phyloP scores from a whole-genome alignment of 2,113 vertebrate genomes.

The Echinops telfairi region DNA sequence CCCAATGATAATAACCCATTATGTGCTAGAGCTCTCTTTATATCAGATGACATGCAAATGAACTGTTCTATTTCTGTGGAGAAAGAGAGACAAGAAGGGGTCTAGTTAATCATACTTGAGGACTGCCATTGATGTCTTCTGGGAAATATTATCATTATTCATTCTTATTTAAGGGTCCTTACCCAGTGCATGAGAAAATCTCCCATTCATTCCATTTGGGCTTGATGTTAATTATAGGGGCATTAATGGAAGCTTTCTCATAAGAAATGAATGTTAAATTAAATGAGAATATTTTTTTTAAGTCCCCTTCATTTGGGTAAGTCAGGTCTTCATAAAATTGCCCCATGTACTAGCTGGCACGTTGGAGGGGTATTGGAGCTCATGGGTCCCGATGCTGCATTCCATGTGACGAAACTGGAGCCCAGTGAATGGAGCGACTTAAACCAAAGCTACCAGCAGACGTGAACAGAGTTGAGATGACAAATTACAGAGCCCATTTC shows the following conservation, averaged over 20 bases:
- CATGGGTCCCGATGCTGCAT: background rate
- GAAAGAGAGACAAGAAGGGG: conserved; percentile 71
- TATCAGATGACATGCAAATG: conserved; percentile 81
- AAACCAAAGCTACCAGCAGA: background rate
- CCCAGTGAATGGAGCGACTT: background rate
- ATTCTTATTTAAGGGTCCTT: conserved; percentile 82
- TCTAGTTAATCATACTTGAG: conserved; percentile 84
- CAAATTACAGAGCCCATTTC: background rate
- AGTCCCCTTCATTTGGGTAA: background rate
- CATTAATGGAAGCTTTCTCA: conserved; percentile 76
- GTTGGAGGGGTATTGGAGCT: background rate
- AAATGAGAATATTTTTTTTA: conserved; percentile 21
- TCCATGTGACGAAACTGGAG: conserved; percentile 1
- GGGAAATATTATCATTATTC: conserved; percentile 83
- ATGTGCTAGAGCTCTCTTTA: conserved; percentile 76
- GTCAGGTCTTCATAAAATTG: conserved; percentile 30
- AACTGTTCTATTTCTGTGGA: conserved; percentile 76
- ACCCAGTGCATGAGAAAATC: conserved; percentile 74
- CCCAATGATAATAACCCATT: conserved; percentile 79
- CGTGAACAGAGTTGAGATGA: background rate
- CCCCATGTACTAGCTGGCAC: background rate
- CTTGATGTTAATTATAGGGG: conserved; percentile 78
- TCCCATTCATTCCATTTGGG: conserved; percentile 76
- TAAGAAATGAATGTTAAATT: conserved; percentile 74
- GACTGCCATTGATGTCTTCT: conserved; percentile 79